Evolutionary conservation across 2,888 invertebrate species (phyloP).

Genomic region (Luffia ferchaultella): DNA sequence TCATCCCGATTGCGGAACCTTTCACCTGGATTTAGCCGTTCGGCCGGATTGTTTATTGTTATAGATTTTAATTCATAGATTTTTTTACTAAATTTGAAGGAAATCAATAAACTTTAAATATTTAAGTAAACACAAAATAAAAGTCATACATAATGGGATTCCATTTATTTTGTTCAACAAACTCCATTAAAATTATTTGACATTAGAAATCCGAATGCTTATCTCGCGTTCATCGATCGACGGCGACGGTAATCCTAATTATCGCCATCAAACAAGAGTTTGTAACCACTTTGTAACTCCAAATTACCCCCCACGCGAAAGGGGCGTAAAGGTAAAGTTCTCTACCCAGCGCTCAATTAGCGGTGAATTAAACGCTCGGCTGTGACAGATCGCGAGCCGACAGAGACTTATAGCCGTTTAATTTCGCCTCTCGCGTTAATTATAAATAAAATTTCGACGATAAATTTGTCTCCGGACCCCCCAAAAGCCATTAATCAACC

Average conservation of each 20-base stretch:
- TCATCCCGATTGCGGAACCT: too few species aligned
- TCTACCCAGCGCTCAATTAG: conserved; percentile 39
- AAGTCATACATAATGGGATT: too few species aligned
- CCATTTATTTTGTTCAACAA: too few species aligned
- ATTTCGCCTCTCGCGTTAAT: conserved; percentile 46
- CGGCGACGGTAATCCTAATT: not conserved
- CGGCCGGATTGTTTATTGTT: too few species aligned
- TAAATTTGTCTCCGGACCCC: conserved; percentile 42
- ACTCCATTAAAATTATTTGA: too few species aligned
- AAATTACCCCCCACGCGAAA: not conserved
- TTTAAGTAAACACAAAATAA: too few species aligned
- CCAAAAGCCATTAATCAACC: conserved; percentile 58
- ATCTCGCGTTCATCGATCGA: too few species aligned
- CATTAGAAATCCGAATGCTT: too few species aligned
- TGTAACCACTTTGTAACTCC: not conserved
- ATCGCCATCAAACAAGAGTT: not conserved
- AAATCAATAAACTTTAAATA: too few species aligned
- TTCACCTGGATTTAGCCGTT: too few species aligned
- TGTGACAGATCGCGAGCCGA: conserved; percentile 61
- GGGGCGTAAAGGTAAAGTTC: not conserved
- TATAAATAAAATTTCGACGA: conserved; percentile 65
- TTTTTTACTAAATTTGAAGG: too few species aligned
- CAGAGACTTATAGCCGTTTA: conserved; percentile 62
- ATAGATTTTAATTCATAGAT: too few species aligned
- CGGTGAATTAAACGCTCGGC: conserved; percentile 51